Base-by-base conservation (phyloP, 1,140 invertebrate genomes). In the Odontomachus brunneus region DNA sequence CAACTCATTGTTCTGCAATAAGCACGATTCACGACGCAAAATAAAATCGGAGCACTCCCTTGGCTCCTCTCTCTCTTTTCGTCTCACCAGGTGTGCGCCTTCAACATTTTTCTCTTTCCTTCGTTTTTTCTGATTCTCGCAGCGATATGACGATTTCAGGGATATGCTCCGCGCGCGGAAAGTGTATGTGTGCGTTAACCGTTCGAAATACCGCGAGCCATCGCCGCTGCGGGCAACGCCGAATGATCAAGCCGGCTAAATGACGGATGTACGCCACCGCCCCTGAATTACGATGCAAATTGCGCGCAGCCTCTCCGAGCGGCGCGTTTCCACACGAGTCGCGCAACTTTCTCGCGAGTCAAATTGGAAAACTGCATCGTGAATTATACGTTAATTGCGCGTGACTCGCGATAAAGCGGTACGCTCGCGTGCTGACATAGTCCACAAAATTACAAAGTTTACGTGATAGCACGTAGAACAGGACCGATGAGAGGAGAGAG, bases 321-420 rank as follows among this genome's bases (percentile, higher is more conserved):
- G 49, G 24, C 75, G 24, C 75, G 53, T 69, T 80, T 57, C 71
- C 65, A 69, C 65, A 22, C 33, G 75, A 57, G 33, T 78, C 55
- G 26, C 60, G 62, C 15, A 69, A 80, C 75, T 80, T 80, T 71
- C 65, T 80, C 65, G 75, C 75, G 49, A 19, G 33, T 57, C 24
- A 71, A 71, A 80, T 80, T 71, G 75, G 65, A 80, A 80, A 80
- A 80, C 75, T 80, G 75, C 75, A 69, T 48, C 65, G 75, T 71
- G 75, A 80, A 80, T 59, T 71, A 80, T 71, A 80, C 51, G 75
- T 80, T 80, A 80, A 80, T 80, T 71, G 65, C 63, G 53, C 26
- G 62, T 76, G 74, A 66, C 62, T 76, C 62, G 51, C 65, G 65
- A 67, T 44, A 69, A 71, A 80, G 74, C 60, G 38, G 29, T n/a